phyloP scores from a whole-genome alignment of 2,888 invertebrate species.

The Sclerodermus sp. region DNA sequence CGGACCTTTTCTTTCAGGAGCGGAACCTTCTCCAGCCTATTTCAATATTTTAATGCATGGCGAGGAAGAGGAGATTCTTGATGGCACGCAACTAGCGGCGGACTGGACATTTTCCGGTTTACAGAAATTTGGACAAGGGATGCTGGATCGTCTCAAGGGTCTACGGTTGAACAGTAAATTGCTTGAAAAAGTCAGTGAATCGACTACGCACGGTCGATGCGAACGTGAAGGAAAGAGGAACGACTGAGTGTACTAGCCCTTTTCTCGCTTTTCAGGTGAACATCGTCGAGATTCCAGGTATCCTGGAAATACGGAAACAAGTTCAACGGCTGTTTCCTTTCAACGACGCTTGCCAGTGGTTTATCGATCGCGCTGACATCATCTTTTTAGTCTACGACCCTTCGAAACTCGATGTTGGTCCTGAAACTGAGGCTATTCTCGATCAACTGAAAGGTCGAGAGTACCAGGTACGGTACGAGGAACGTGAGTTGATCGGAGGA shows the following conservation, averaged over 20 bases:
- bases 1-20: constrained; percentile 63
- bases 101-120: constrained; percentile 92
- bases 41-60: constrained; percentile 91
- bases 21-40: constrained; percentile 91
- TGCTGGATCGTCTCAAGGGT: constrained; percentile 85
- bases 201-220: too few relatives aligned
- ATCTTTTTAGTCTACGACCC: constrained; percentile 95
- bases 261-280: constrained; percentile 68
- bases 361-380: constrained; percentile 93
- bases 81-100: constrained; percentile 92
- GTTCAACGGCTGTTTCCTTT: constrained; percentile 91
- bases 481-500: not conserved
- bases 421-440: constrained; percentile 91
- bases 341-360: constrained; percentile 96
- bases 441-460: constrained; percentile 93
- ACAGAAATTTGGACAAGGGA: constrained; percentile 92
- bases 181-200: constrained; percentile 75
- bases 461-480: constrained; percentile 75
- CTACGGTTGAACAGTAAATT: constrained; percentile 79
- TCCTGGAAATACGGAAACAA: constrained; percentile 90
- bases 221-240: too few relatives aligned
- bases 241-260: too few relatives aligned
- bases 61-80: constrained; percentile 79
- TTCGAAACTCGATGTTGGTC: constrained; percentile 91
- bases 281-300: constrained; percentile 94